A percentile compares a stretch with the other conserved stretches of the same genome.
These are phyloP conservation scores for Pseudopipra pipra DNA, from an alignment of 2,113 vertebrate species.

Conservation along the genomic window DNA sequence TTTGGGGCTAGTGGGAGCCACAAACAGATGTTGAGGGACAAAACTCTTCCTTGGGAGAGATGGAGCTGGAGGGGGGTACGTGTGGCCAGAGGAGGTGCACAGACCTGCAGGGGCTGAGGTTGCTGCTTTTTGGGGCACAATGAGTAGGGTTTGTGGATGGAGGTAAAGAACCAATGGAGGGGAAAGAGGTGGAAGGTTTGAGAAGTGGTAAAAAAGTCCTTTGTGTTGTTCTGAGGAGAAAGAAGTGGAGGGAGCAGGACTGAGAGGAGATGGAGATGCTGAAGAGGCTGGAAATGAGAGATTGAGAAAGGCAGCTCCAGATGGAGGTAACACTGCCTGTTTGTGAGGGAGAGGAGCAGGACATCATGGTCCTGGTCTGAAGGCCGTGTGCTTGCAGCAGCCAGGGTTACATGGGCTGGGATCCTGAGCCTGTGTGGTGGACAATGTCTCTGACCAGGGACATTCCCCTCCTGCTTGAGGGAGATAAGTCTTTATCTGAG, in stretches of 20 bases:
- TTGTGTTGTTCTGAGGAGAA: rapidly evolving
- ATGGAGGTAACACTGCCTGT: rapidly evolving
- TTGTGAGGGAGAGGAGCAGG: not conserved
- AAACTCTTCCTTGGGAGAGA: rapidly evolving
- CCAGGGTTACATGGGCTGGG: not conserved
- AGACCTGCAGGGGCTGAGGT: not conserved
- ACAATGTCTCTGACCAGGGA: not conserved
- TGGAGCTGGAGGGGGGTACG: rapidly evolving
- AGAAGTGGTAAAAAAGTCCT: rapidly evolving
- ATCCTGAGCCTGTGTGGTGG: not conserved
- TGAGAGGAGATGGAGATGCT: not conserved
- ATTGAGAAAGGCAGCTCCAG: not conserved
- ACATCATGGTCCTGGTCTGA: not conserved
- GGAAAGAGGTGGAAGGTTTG: not conserved
- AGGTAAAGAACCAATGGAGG: no score
- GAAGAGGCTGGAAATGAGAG: not conserved
- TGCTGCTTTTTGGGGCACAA: rapidly evolving
- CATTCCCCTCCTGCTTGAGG: rapidly evolving
- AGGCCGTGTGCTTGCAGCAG: not conserved
- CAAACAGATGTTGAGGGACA: not conserved
- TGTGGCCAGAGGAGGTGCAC: rapidly evolving
- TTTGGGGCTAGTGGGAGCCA: not conserved
- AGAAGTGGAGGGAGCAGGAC: not conserved
- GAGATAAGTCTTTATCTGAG: not conserved
- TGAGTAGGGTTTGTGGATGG: rapidly evolving